Base-by-base conservation (phyloP, 2,113 vertebrate genomes). In the Ammodytes marinus region DNA sequence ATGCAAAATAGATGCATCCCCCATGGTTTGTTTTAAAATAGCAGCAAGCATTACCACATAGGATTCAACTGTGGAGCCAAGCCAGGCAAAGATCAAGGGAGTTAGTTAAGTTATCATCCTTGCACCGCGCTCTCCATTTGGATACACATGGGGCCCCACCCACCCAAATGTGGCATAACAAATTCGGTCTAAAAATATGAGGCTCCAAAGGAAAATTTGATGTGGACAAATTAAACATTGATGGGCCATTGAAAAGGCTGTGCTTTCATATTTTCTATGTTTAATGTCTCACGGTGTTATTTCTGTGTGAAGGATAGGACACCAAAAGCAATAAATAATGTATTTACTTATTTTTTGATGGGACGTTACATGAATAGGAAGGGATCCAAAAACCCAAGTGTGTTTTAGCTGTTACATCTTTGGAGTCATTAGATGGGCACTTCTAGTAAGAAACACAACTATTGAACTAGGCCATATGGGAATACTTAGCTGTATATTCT, bases 1-100 rank as follows among this genome's bases (percentile, higher is more conserved):
- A 92, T 94, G 92, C 85, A 89, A 92, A 93, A 93, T 88, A 92
- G 82, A 94, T 92, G 84, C 78, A 88, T 93, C 88, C 92, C 89
- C 74, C 69, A 83, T 86, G 89, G 88, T 89, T 94, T 92, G 80
- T 91, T 91, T 27, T 90, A 91, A 94, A 95, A 93, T 92, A 91
- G 92, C 77, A 75, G 58, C 80, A 86, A 77, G 88, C 82, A 92
- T 92, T 91, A 92, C 73, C 69, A 77, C 59, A 15, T 59, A 67
- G 88, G 78, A 83, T 58, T 87, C 61, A 88, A 77, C 68, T 14
- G 49, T 64, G 72, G 61, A 88, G 69, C 61, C 73, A 53, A 77
- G 82, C 71, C 74, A 81, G 73, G 61, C 79, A 66, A 80, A 79
- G 86, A 92, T 91, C 92, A 91, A 86, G 90, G 75, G 90, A 94